phyloP scores from a whole-genome alignment of 1,140 invertebrate genomes.

The Helicoverpa zea region DNA sequence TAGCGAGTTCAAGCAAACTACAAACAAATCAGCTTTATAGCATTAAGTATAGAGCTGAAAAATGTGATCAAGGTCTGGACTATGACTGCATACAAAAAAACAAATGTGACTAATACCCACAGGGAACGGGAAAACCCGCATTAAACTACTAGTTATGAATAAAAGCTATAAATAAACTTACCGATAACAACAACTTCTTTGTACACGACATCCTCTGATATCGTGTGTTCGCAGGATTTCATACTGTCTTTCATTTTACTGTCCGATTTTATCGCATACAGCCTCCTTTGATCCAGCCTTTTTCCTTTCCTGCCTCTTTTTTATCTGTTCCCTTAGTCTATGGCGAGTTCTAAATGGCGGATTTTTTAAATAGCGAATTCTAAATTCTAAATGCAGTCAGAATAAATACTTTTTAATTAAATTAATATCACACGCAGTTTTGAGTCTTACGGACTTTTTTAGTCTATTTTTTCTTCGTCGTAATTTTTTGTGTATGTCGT shows the following conservation, averaged over 20 bases:
- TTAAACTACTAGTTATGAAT: no score
- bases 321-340: constrained; percentile 42
- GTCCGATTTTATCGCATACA: constrained; percentile 40
- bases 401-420: constrained; percentile 67
- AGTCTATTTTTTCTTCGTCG: constrained; percentile 48
- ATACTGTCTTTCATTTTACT: constrained; percentile 74
- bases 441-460: constrained; percentile 78
- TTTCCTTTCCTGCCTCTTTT: neutral
- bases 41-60: no score
- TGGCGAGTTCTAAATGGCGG: constrained; percentile 41
- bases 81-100: no score
- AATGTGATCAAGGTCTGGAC: no score
- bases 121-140: no score
- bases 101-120: no score
- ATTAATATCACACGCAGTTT: constrained; percentile 82
- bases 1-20: no score
- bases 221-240: constrained; percentile 76
- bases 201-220: constrained; percentile 84
- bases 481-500: constrained; percentile 25
- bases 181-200: constrained; percentile 90
- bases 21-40: no score
- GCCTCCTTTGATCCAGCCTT: constrained; percentile 46
- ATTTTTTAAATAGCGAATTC: constrained; percentile 55
- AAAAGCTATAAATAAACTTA: constrained; percentile 62
- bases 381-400: constrained; percentile 59